Percentiles rank a stretch among this genome's conserved stretches.
Evolutionary conservation across 2,113 vertebrate genomes (phyloP).

Genomic region (Casuarius casuarius): DNA sequence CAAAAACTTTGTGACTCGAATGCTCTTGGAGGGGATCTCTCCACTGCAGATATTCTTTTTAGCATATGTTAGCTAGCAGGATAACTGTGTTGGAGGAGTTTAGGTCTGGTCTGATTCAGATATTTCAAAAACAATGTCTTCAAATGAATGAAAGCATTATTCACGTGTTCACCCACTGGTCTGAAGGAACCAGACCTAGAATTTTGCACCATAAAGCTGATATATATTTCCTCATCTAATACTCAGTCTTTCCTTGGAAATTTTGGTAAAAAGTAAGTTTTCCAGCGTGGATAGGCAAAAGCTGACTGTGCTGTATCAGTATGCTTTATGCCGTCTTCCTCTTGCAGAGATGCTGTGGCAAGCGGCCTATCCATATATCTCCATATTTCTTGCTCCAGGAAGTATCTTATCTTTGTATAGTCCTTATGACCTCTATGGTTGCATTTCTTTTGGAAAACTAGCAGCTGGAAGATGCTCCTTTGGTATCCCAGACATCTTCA

Average conservation of each 20-base stretch:
- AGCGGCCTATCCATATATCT: neutral
- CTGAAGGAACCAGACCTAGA: neutral
- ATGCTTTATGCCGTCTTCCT: neutral
- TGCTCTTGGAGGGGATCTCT: neutral
- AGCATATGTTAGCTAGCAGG: neutral
- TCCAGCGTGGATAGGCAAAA: neutral
- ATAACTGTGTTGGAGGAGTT: neutral
- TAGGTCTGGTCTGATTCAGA: neutral
- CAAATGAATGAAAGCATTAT: neutral
- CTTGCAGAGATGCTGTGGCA: neutral
- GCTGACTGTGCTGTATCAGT: neutral
- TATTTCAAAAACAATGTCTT: neutral
- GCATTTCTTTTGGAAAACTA: neutral
- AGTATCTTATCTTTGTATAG: neutral
- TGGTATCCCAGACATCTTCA: neutral
- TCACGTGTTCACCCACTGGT: neutral
- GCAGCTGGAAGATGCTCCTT: neutral
- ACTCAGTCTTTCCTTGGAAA: neutral
- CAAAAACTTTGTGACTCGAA: neutral
- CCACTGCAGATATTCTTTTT: neutral
- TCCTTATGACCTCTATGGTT: neutral
- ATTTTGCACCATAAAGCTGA: neutral
- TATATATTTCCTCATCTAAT: neutral
- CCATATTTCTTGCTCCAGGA: neutral
- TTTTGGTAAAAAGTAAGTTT: neutral